Evolutionary conservation across 1,140 invertebrate genomes (phyloP), one percentile per base, ranked within the genome.

Genomic region (Drosophila ohnishii): DNA sequence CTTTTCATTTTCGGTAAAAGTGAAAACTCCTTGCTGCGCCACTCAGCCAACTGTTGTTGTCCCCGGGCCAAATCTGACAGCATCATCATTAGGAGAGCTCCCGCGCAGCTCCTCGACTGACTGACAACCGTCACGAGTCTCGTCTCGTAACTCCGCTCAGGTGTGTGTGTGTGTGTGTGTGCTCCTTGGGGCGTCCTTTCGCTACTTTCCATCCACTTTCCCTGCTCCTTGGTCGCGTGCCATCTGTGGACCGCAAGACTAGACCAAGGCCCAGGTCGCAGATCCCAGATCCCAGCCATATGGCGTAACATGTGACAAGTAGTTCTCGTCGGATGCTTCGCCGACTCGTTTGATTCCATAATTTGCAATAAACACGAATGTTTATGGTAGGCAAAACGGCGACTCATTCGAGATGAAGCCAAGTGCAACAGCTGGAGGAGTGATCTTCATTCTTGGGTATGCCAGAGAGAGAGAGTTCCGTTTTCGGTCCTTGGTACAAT

Each of bases 361-460:
- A 72, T 83, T 86, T 83, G 83, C 83, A 86, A 86, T 86, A 86
- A 86, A 86, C 67, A 83, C 75, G 71, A 72, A 72, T 87, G 71
- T 87, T 86, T 87, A 86, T 86, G 72, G 70, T 57, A 60, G 60
- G 56, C 47, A 80, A 74, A 76, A 58, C 62, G 56, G 55, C 48
- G 58, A 73, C 45, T 73, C 69, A 74, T 73, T 47, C 39, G 39
- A 53, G 28, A 55, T 53, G 48, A 28, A 62, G 34, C 57, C 16
- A 75, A 64, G 61, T 45, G 73, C 40, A 25, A 42, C 69, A 72
- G 51, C 50, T 70, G 69, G 65, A 47, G 51, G 34, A 69, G 37
- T 34, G 65, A 69, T 69, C 65, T 34, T 66, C 35, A 45, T 30
- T 28, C 16, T 48, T 40, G 40, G 25, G 2, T 60, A 11, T 6